Percentiles rank a stretch among this genome's conserved stretches.
Evolutionary conservation across 2,888 invertebrate species (phyloP).

Genomic region (Chydorus sphaericus): DNA sequence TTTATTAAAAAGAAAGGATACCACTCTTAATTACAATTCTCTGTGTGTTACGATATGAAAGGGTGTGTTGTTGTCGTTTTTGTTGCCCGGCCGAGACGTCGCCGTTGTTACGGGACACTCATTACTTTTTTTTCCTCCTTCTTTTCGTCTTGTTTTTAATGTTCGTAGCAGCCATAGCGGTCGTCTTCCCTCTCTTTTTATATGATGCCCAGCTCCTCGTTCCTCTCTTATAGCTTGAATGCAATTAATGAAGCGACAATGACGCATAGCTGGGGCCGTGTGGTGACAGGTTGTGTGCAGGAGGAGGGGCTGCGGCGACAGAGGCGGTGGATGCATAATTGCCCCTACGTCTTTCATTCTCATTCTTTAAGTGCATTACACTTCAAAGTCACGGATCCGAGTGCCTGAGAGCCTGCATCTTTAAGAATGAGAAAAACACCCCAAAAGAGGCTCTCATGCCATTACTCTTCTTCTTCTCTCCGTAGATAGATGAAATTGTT

Average conservation of each 20-base stretch:
- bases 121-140: neutral
- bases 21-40: too few relatives aligned
- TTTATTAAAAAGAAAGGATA: neutral
- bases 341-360: neutral
- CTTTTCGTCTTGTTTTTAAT: neutral
- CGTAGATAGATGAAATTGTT: neutral
- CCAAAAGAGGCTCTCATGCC: constrained; percentile 3
- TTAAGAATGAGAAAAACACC: too few relatives aligned
- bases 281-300: constrained; percentile 5
- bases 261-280: constrained; percentile 1
- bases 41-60: too few relatives aligned
- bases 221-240: neutral
- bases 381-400: constrained; percentile 1
- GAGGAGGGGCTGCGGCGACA: neutral
- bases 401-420: neutral
- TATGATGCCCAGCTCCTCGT: neutral
- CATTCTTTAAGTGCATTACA: constrained; percentile 6
- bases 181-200: neutral
- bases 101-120: too few relatives aligned
- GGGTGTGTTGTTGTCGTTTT: neutral
- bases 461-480: constrained; percentile 4
- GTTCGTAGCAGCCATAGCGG: neutral
- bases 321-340: neutral
- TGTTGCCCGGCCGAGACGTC: too few relatives aligned
- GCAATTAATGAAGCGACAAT: constrained; percentile 7